Evolutionary conservation across 2,797 vertebrate species (phyloP).

Genomic region (Alectoris magna): DNA sequence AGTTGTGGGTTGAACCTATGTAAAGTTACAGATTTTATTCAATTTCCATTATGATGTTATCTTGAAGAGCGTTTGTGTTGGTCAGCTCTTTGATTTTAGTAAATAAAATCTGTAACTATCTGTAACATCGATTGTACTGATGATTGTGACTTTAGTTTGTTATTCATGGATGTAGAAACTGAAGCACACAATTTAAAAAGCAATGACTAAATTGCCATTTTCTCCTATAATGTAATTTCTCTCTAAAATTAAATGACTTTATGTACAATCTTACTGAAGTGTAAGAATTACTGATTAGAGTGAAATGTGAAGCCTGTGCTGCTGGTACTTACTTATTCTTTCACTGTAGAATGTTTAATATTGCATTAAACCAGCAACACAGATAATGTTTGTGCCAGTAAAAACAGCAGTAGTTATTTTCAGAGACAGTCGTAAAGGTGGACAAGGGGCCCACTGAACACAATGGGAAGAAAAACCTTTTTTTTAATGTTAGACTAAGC

Average conservation of each 20-base stretch:
- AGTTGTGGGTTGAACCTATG: background rate
- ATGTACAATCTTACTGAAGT: constrained; percentile 46
- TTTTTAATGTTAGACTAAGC: background rate
- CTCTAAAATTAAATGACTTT: constrained; percentile 59
- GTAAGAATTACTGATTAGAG: background rate
- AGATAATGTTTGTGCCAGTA: background rate
- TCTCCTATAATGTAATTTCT: constrained; percentile 35
- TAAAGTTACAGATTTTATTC: constrained; percentile 23
- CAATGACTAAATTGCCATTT: background rate
- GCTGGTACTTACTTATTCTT: background rate
- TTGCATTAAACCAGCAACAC: background rate
- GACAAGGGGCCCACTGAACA: background rate
- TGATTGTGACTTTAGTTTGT: background rate
- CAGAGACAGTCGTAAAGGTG: background rate
- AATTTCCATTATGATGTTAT: background rate
- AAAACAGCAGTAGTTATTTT: background rate
- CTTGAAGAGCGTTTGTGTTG: background rate
- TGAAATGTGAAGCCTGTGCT: constrained; percentile 32
- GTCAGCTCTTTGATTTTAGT: background rate
- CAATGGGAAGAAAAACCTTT: background rate
- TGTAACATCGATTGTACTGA: constrained; percentile 6
- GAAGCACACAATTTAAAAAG: constrained; percentile 36
- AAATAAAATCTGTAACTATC: constrained; percentile 29
- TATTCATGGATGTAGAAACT: constrained; percentile 12
- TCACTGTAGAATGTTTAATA: background rate